Evolutionary conservation across 2,113 vertebrate genomes (phyloP).

Genomic region (Origma solitaria): DNA sequence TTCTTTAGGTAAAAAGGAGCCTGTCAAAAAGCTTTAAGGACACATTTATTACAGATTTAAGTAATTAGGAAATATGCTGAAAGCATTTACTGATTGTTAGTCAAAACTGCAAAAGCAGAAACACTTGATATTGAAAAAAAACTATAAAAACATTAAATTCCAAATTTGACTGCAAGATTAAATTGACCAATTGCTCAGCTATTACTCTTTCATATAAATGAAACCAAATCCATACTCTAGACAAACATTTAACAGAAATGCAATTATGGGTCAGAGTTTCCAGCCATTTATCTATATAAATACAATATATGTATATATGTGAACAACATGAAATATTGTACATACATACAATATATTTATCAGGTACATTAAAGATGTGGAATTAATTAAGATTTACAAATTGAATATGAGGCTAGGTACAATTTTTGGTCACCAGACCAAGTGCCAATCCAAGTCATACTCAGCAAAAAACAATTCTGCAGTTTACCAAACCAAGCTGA

Average conservation of each 20-base stretch:
- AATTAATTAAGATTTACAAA: conserved; percentile 41
- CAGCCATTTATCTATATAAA: conserved; percentile 62
- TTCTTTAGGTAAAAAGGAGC: conserved; percentile 21
- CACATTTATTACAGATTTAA: conserved; percentile 4
- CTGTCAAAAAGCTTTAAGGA: conserved; percentile 38
- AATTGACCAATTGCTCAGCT: conserved; percentile 63
- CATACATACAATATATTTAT: conserved; percentile 72
- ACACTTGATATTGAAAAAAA: not conserved
- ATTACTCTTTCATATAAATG: conserved; percentile 65
- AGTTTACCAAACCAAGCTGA: conserved; percentile 56
- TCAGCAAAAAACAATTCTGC: conserved; percentile 47
- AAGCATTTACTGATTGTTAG: conserved; percentile 43
- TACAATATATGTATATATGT: conserved; percentile 61
- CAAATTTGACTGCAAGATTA: conserved; percentile 41
- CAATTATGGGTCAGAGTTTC: conserved; percentile 72
- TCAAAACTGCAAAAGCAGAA: conserved; percentile 48
- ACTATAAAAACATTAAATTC: conserved; percentile 5
- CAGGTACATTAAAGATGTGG: not conserved
- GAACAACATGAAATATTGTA: conserved; percentile 69
- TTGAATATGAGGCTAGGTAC: conserved; percentile 19
- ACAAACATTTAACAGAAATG: conserved; percentile 79
- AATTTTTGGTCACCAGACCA: conserved; percentile 49
- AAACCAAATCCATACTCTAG: conserved; percentile 77
- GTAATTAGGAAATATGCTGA: conserved; percentile 31
- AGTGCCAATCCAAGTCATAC: conserved; percentile 47